These are phyloP conservation scores for Odocoileus virginianus DNA, from an alignment of 2,113 vertebrate genomes.

Conservation along the genomic window DNA sequence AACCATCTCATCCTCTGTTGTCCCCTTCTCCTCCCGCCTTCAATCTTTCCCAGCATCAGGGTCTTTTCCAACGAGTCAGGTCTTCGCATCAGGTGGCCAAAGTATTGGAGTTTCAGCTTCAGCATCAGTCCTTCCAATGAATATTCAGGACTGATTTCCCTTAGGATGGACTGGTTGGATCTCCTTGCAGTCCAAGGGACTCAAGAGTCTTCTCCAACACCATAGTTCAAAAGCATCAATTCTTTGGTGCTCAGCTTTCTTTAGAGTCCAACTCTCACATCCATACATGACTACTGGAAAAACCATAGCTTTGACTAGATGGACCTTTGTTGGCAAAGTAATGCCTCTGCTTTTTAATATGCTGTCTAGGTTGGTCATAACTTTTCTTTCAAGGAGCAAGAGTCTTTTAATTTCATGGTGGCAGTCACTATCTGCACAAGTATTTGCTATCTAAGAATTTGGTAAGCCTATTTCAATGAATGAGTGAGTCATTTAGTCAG, in stretches of 20 bases:
- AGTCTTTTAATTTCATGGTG: neutral
- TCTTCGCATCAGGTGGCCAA: neutral
- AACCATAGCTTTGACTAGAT: neutral
- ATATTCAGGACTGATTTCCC: neutral
- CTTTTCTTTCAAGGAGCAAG: neutral
- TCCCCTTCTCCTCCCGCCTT: neutral
- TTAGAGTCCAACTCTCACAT: neutral
- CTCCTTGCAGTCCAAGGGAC: neutral
- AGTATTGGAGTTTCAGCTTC: neutral
- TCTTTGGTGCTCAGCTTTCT: neutral
- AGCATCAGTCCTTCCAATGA: neutral
- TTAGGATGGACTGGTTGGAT: neutral
- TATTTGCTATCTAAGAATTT: neutral
- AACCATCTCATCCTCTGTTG: neutral
- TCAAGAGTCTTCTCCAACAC: neutral
- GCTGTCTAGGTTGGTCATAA: neutral
- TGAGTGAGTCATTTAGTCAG: neutral
- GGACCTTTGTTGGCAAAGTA: neutral
- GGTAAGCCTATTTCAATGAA: neutral
- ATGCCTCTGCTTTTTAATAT: neutral
- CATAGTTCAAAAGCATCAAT: neutral
- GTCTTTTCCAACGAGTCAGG: neutral
- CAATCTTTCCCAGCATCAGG: neutral
- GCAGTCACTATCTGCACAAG: neutral
- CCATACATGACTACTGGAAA: neutral